These are phyloP conservation scores for Ormyrus pomaceus DNA, from an alignment of 2,888 invertebrate species.

Conservation along the genomic window DNA sequence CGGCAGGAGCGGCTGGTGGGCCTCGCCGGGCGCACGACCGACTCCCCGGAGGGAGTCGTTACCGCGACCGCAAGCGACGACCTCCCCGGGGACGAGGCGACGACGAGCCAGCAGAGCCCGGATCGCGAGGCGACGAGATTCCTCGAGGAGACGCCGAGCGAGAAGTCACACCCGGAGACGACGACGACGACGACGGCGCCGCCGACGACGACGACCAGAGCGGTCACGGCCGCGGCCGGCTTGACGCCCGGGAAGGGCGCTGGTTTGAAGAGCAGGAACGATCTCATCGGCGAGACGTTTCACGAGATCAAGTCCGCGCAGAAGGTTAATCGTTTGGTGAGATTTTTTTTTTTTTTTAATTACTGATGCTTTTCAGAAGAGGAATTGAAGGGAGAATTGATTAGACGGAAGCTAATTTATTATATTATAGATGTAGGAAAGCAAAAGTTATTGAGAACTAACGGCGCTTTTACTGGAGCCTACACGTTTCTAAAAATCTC, in stretches of 20 bases:
- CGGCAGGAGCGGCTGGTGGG: conserved; percentile 33
- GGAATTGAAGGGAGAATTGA: too few relatives aligned
- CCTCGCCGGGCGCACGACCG: conserved; percentile 5
- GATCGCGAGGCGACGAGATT: not conserved
- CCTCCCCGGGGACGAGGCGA: not conserved
- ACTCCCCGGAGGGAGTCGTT: not conserved
- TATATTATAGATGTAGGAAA: too few relatives aligned
- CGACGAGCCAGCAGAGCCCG: not conserved
- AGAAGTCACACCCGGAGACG: not conserved
- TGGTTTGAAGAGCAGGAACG: conserved; percentile 59
- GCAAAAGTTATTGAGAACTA: too few relatives aligned
- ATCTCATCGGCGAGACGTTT: conserved; percentile 62
- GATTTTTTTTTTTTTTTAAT: not conserved
- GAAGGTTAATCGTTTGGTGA: conserved; percentile 55
- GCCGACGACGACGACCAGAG: not conserved
- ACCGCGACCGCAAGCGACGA: too few relatives aligned
- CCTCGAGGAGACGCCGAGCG: not conserved
- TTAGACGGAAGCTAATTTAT: too few relatives aligned
- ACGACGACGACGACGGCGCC: not conserved
- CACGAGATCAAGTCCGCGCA: conserved; percentile 67
- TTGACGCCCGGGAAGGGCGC: conserved; percentile 11
- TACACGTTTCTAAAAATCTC: too few relatives aligned
- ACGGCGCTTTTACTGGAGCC: too few relatives aligned
- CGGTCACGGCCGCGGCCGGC: not conserved
- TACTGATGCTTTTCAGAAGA: too few relatives aligned